phyloP scores from a whole-genome alignment of 2,797 vertebrate genomes.

The Molothrus aeneus region DNA sequence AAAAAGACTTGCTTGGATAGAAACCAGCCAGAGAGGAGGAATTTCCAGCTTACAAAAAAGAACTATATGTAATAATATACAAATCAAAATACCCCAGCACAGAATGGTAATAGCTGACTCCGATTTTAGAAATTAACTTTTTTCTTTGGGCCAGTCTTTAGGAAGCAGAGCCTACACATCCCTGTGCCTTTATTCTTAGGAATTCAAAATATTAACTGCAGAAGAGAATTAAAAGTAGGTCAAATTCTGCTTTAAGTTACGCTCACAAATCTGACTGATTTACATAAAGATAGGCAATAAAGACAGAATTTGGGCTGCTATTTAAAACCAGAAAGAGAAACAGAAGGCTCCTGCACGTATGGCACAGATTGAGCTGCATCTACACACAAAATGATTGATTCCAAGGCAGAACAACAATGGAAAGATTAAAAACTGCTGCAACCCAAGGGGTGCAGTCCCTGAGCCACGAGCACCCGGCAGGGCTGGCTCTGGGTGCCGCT shows the following conservation, averaged over 20 bases:
- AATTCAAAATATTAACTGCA: neutral
- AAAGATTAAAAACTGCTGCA: neutral
- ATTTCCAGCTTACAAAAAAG: constrained; percentile 17
- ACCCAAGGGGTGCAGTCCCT: neutral
- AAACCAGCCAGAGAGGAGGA: neutral
- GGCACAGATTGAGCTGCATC: neutral
- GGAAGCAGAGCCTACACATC: neutral
- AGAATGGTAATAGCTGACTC: neutral
- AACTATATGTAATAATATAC: neutral
- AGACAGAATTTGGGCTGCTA: neutral
- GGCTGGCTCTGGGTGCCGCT: neutral
- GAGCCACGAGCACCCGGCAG: neutral
- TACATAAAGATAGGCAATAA: neutral
- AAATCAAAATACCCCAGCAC: neutral
- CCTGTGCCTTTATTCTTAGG: neutral
- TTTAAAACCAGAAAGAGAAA: neutral
- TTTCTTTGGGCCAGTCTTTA: neutral
- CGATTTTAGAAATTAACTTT: neutral
- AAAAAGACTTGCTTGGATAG: neutral
- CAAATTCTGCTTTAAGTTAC: neutral
- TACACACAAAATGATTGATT: neutral
- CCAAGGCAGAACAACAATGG: neutral
- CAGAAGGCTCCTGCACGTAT: neutral
- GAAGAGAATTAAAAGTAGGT: neutral
- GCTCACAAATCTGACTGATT: neutral